A percentile compares a stretch with the other conserved stretches of the same genome.
phyloP scores from a whole-genome alignment of 2,113 vertebrate genomes.

The Lepisosteus oculatus region DNA sequence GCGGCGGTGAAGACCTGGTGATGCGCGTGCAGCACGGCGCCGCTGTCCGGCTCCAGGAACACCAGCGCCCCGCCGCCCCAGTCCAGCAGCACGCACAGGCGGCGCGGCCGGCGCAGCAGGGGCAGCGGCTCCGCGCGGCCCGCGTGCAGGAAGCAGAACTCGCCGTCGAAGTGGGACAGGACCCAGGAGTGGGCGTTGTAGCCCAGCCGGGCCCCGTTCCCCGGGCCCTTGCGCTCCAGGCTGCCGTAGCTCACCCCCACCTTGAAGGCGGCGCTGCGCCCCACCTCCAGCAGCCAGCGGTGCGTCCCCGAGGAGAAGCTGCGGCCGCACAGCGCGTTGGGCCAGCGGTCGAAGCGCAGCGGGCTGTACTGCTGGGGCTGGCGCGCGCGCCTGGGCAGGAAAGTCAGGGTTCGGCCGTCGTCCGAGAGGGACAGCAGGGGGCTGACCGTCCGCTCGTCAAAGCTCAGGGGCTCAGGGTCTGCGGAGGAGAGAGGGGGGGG shows the following conservation, averaged over 20 bases:
- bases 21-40: slow-evolving; percentile 66
- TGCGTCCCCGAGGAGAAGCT: slow-evolving; percentile 73
- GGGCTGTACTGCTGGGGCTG: slow-evolving; percentile 60
- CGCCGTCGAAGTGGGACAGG: slow-evolving; percentile 78
- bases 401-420: slow-evolving; percentile 75
- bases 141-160: slow-evolving; percentile 79
- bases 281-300: slow-evolving; percentile 77
- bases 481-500: neutral
- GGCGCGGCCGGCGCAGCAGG: slow-evolving; percentile 62
- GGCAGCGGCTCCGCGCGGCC: slow-evolving; percentile 57
- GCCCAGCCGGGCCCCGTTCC: slow-evolving; percentile 75
- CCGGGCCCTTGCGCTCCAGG: slow-evolving; percentile 77
- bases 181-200: slow-evolving; percentile 85
- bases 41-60: slow-evolving; percentile 75
- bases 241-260: slow-evolving; percentile 81
- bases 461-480: slow-evolving; percentile 45
- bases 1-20: slow-evolving; percentile 58
- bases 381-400: slow-evolving; percentile 70
- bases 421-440: slow-evolving; percentile 77
- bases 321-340: slow-evolving; percentile 75
- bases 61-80: slow-evolving; percentile 74
- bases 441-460: slow-evolving; percentile 77
- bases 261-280: slow-evolving; percentile 83
- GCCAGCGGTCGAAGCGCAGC: slow-evolving; percentile 84
- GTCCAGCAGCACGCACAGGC: slow-evolving; percentile 80